Percentiles rank a stretch among this genome's conserved stretches.
Evolutionary conservation across 2,888 invertebrate species (phyloP).

Genomic region (Drosophila eohydei): DNA sequence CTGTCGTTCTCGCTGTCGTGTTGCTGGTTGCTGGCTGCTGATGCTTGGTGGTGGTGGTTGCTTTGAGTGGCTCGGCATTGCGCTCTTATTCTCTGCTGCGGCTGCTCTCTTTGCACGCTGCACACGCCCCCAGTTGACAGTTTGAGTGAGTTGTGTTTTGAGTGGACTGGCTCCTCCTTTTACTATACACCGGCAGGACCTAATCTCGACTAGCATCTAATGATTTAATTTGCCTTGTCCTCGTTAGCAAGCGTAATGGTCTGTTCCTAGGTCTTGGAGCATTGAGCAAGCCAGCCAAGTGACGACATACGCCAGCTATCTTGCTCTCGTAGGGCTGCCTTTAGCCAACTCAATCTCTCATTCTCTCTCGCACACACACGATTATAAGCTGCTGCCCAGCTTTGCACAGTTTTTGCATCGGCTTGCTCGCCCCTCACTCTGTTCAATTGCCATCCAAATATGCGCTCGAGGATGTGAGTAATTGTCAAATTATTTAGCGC

Average conservation of each 20-base stretch:
- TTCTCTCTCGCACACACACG: not conserved
- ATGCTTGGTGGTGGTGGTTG: slow-evolving; percentile 42
- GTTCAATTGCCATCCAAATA: slow-evolving; percentile 57
- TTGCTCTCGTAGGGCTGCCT: not conserved
- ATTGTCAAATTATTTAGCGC: slow-evolving; percentile 85
- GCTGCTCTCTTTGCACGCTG: slow-evolving; percentile 21
- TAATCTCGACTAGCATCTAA: slow-evolving; percentile 82
- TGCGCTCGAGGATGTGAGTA: slow-evolving; percentile 80
- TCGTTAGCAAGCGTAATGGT: slow-evolving; percentile 85
- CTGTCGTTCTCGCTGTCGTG: slow-evolving; percentile 18
- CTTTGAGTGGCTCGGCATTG: slow-evolving; percentile 46
- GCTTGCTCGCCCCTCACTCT: slow-evolving; percentile 41
- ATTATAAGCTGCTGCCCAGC: slow-evolving; percentile 19
- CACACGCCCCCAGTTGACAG: slow-evolving; percentile 65
- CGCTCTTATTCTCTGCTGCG: slow-evolving; percentile 22
- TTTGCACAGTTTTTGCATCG: slow-evolving; percentile 50
- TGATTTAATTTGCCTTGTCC: slow-evolving; percentile 85
- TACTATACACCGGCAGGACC: slow-evolving; percentile 20
- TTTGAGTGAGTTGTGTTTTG: slow-evolving; percentile 58
- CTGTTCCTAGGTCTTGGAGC: slow-evolving; percentile 78
- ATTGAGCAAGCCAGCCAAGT: slow-evolving; percentile 22
- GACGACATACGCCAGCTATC: slow-evolving; percentile 18
- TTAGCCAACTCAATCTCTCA: slow-evolving; percentile 19
- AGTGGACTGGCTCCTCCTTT: slow-evolving; percentile 56
- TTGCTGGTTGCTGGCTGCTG: slow-evolving; percentile 20